phyloP scores from a whole-genome alignment of 2,888 invertebrate genomes.

The Amphipoea lucens region DNA sequence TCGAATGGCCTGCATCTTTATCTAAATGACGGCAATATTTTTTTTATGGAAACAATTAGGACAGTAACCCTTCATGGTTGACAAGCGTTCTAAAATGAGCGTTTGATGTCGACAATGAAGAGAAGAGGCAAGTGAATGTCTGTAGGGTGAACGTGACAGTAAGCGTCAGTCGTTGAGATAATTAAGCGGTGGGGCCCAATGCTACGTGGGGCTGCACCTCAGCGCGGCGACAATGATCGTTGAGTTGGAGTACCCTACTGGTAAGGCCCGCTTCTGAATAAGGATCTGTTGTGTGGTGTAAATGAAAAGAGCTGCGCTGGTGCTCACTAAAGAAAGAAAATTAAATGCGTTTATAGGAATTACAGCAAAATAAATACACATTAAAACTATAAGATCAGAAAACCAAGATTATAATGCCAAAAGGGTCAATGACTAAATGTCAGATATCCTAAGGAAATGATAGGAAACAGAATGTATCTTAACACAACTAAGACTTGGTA shows the following conservation, averaged over 20 bases:
- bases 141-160: constrained; percentile 71
- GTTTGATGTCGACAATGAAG: constrained; percentile 68
- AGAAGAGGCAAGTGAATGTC: constrained; percentile 68
- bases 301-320: constrained; percentile 48
- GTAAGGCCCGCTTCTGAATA: constrained; percentile 74
- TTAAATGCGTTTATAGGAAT: too few relatives aligned
- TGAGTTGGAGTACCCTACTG: constrained; percentile 81
- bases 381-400: too few relatives aligned
- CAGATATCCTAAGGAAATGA: background rate
- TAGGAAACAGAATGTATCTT: background rate
- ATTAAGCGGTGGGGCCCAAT: constrained; percentile 76
- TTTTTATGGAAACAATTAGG: constrained; percentile 79
- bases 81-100: constrained; percentile 71
- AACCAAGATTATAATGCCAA: too few relatives aligned
- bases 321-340: background rate
- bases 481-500: background rate
- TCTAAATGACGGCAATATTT: constrained; percentile 79
- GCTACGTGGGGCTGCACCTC: constrained; percentile 72
- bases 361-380: too few relatives aligned
- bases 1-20: constrained; percentile 74
- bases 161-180: constrained; percentile 77
- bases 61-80: constrained; percentile 69
- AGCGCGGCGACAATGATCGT: constrained; percentile 81
- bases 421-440: background rate
- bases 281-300: constrained; percentile 71